These are phyloP conservation scores for Ladona fulva DNA, from an alignment of 1,140 invertebrate species.

Conservation along the genomic window DNA sequence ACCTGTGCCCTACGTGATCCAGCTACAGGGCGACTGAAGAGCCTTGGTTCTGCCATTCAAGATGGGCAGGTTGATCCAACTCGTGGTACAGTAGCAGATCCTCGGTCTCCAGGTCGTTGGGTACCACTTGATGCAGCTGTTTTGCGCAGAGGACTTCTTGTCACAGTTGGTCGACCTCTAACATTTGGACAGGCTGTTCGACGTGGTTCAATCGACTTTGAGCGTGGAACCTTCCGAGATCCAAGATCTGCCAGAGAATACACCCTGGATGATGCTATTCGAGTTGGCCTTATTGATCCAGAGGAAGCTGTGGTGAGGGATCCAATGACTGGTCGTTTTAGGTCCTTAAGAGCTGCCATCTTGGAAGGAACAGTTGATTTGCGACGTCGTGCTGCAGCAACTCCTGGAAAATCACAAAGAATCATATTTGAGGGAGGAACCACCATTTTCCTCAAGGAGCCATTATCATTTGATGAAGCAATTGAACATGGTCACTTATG, in stretches of 20 bases:
- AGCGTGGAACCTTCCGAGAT: constrained; percentile 38
- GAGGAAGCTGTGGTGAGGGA: constrained; percentile 67
- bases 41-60: constrained; percentile 62
- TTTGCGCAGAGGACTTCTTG: constrained; percentile 58
- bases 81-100: constrained; percentile 67
- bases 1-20: constrained; percentile 70
- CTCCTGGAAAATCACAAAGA: constrained; percentile 53
- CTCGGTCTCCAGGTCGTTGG: constrained; percentile 54
- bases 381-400: constrained; percentile 53
- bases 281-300: constrained; percentile 64
- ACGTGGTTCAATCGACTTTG: constrained; percentile 37
- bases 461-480: constrained; percentile 65
- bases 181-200: constrained; percentile 49
- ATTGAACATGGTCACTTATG: constrained; percentile 63
- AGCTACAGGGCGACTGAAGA: constrained; percentile 58
- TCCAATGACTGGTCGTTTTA: constrained; percentile 61
- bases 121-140: constrained; percentile 62
- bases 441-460: constrained; percentile 58
- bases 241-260: constrained; percentile 49
- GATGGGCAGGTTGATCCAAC: constrained; percentile 67
- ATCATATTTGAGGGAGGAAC: constrained; percentile 64
- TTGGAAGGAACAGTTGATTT: constrained; percentile 60
- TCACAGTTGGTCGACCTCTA: constrained; percentile 60
- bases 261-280: constrained; percentile 68
- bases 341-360: constrained; percentile 60